A percentile compares a stretch with the other conserved stretches of the same genome.
Evolutionary conservation across 2,888 invertebrate species (phyloP).

Genomic region (Poecilobothrus nobilitatus): DNA sequence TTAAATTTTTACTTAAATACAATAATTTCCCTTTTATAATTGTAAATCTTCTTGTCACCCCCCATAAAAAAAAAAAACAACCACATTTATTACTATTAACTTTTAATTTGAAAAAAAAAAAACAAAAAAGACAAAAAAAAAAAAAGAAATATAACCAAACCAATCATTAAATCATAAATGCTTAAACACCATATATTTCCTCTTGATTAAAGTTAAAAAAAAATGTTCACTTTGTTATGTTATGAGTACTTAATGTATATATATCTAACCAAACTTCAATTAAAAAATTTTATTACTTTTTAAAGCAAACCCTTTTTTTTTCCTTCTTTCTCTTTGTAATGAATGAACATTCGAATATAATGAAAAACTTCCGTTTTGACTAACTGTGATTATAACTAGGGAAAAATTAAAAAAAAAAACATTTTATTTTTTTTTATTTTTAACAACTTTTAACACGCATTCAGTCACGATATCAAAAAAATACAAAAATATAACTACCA

Average conservation of each 20-base stretch:
- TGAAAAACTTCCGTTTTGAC: neutral
- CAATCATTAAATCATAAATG: neutral
- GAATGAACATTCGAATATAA: too few species aligned
- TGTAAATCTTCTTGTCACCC: too few species aligned
- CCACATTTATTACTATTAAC: too few species aligned
- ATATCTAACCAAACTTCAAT: too few species aligned
- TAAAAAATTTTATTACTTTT: neutral
- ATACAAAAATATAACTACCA: neutral
- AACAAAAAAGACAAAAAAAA: too few species aligned
- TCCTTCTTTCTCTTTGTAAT: neutral
- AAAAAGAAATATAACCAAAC: neutral
- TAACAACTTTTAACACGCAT: slow-evolving; percentile 2
- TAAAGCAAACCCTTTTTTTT: neutral
- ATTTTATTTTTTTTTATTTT: too few species aligned
- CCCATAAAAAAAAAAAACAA: too few species aligned
- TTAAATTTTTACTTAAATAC: too few species aligned
- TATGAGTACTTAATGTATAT: too few species aligned
- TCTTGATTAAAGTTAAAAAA: neutral
- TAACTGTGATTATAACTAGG: neutral
- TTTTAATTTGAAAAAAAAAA: too few species aligned
- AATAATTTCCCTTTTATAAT: too few species aligned
- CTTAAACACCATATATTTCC: neutral
- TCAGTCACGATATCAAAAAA: neutral
- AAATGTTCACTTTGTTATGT: too few species aligned
- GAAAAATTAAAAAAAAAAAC: neutral